phyloP scores from a whole-genome alignment of 92 coral and sea anemone genomes.

The Phenganax marumi region DNA sequence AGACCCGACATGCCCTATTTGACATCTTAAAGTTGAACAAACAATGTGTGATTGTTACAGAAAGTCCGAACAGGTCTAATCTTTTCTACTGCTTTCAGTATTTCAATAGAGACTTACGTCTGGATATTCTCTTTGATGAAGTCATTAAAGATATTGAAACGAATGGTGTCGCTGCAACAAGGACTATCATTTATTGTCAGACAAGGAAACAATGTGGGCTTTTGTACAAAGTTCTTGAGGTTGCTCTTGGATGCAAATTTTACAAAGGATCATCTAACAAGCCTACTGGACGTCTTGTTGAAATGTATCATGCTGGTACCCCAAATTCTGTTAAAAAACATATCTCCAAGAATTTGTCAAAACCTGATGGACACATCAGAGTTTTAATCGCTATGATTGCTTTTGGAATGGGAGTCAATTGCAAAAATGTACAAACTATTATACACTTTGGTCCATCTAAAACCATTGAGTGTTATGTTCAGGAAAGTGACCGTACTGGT shows the following conservation, averaged over 20 bases:
- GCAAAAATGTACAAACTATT: constrained; percentile 16
- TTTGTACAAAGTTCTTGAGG: constrained; percentile 21
- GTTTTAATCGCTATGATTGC: constrained; percentile 25
- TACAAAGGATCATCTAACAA: constrained; percentile 23
- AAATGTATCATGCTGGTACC: constrained; percentile 28
- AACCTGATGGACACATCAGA: constrained; percentile 29
- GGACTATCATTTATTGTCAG: constrained; percentile 29
- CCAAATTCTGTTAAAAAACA: constrained; percentile 21
- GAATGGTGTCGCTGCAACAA: constrained; percentile 1
- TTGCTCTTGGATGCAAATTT: constrained; percentile 31
- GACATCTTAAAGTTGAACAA: constrained; percentile 14
- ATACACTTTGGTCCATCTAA: constrained; percentile 23
- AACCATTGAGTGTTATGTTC: constrained; percentile 15
- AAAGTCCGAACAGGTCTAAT: constrained; percentile 20
- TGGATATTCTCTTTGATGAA: background rate
- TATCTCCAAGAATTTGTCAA: constrained; percentile 28
- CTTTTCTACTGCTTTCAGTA: constrained; percentile 34
- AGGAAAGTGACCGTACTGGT: constrained; percentile 24
- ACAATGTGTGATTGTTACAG: background rate
- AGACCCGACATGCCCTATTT: constrained; percentile 18
- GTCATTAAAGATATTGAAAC: background rate
- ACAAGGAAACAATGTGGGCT: constrained; percentile 30
- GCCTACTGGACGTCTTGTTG: constrained; percentile 24
- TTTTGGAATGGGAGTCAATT: constrained; percentile 23
- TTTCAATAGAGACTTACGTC: constrained; percentile 7